Conservation (phyloP, 2,113 vertebrate species). For the Thunnus maccoyii region DNA sequence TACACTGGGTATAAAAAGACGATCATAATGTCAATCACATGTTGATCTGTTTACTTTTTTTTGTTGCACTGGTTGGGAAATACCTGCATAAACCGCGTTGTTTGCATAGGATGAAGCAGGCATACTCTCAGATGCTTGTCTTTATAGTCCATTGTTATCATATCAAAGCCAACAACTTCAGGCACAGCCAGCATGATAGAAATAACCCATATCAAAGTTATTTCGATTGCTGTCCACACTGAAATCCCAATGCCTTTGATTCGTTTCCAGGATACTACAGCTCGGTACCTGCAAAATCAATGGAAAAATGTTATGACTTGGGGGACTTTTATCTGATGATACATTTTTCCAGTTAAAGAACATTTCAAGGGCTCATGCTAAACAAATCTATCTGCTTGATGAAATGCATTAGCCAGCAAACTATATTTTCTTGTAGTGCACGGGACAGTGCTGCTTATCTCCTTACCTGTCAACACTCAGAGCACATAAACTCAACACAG, state of each 20-base stretch:
- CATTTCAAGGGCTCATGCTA: conserved; percentile 65
- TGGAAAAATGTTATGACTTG: conserved; percentile 53
- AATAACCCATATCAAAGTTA: conserved; percentile 92
- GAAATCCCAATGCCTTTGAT: conserved; percentile 92
- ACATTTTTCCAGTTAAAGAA: conserved; percentile 53
- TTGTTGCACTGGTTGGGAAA: conserved; percentile 23
- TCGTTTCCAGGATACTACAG: conserved; percentile 91
- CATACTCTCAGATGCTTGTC: conserved; percentile 88
- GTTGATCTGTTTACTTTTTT: conserved; percentile 39
- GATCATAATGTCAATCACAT: conserved; percentile 26
- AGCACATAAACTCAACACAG: conserved; percentile 93
- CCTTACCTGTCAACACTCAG: conserved; percentile 94
- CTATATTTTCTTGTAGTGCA: conserved; percentile 41
- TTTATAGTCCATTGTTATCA: conserved; percentile 89
- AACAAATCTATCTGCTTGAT: conserved; percentile 65
- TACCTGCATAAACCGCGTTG: conserved; percentile 93
- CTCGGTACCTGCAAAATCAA: conserved; percentile 89
- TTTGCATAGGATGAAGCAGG: conserved; percentile 89
- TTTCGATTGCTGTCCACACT: conserved; percentile 90
- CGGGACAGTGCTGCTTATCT: conserved; percentile 54
- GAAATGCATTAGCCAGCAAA: conserved; percentile 44
- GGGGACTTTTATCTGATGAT: conserved; percentile 60
- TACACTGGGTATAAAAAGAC: conserved; percentile 4
- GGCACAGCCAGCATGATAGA: conserved; percentile 91
- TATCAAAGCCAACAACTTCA: conserved; percentile 93